Conservation (phyloP, 1,140 invertebrate species). For the Ceratitis capitata region DNA sequence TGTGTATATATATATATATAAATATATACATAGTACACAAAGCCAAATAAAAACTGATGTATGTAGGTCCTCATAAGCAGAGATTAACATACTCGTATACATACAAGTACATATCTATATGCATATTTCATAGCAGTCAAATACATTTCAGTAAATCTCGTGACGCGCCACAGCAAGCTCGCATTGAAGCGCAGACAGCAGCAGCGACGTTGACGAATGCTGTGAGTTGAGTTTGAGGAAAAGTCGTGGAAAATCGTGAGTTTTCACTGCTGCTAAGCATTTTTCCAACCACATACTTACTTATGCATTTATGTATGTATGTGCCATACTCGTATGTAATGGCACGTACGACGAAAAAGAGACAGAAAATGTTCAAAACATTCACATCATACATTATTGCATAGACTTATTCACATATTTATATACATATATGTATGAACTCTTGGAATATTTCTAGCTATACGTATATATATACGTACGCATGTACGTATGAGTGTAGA, state of each 20-base stretch:
- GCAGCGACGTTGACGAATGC: background rate
- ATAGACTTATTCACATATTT: too few species aligned
- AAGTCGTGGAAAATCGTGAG: constrained; percentile 31
- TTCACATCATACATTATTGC: background rate
- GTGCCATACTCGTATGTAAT: background rate
- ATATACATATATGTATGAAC: background rate
- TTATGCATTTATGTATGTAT: background rate
- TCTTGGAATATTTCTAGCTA: background rate
- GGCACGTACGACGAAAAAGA: background rate
- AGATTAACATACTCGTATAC: background rate
- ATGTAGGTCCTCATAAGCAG: too few species aligned
- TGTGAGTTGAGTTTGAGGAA: background rate
- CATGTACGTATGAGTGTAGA: background rate
- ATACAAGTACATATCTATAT: background rate
- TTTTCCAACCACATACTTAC: background rate
- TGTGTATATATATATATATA: background rate
- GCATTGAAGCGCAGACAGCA: background rate
- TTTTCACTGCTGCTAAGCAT: background rate
- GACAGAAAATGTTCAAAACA: background rate
- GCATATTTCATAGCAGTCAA: background rate
- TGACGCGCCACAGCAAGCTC: background rate
- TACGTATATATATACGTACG: background rate
- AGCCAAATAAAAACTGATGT: constrained; percentile 2
- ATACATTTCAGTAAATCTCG: background rate
- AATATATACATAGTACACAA: background rate